Evolutionary conservation across 2,888 invertebrate genomes (phyloP).

Genomic region (Cyclophora punctaria): DNA sequence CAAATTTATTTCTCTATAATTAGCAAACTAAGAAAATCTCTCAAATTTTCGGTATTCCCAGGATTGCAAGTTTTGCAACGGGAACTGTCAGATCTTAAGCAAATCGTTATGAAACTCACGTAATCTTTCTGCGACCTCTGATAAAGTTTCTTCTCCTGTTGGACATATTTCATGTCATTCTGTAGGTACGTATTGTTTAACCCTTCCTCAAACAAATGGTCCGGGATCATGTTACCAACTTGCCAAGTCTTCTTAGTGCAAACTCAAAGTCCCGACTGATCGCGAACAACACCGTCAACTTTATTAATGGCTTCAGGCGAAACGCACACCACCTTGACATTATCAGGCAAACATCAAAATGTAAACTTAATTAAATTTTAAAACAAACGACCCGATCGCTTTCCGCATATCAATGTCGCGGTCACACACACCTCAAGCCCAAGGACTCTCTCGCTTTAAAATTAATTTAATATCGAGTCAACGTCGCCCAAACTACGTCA

Average conservation of each 20-base stretch:
- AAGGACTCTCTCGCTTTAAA: no score
- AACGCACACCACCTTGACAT: slow-evolving; percentile 27
- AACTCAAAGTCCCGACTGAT: background rate
- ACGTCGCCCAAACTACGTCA: no score
- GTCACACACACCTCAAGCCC: slow-evolving; percentile 9
- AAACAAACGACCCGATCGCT: slow-evolving; percentile 46
- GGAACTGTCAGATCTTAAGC: background rate
- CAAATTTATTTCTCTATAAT: no score
- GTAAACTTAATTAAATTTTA: slow-evolving; percentile 63
- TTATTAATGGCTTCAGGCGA: slow-evolving; percentile 12
- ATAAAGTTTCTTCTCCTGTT: slow-evolving; percentile 37
- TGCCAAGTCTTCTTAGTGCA: slow-evolving; percentile 3
- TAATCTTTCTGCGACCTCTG: slow-evolving; percentile 56
- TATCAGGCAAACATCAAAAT: slow-evolving; percentile 47
- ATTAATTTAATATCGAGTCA: no score
- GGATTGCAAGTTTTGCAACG: no score
- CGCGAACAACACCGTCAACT: background rate
- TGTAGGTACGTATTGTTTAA: slow-evolving; percentile 48
- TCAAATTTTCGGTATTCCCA: no score
- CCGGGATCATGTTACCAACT: slow-evolving; percentile 42
- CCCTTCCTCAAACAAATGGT: slow-evolving; percentile 59
- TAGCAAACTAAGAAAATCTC: no score
- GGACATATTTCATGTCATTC: slow-evolving; percentile 58
- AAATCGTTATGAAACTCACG: slow-evolving; percentile 39
- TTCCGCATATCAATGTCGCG: slow-evolving; percentile 51